Evolutionary conservation across 2,888 invertebrate species (phyloP), one percentile per base, ranked within the genome.

Genomic region (Diplazon laetatorius): DNA sequence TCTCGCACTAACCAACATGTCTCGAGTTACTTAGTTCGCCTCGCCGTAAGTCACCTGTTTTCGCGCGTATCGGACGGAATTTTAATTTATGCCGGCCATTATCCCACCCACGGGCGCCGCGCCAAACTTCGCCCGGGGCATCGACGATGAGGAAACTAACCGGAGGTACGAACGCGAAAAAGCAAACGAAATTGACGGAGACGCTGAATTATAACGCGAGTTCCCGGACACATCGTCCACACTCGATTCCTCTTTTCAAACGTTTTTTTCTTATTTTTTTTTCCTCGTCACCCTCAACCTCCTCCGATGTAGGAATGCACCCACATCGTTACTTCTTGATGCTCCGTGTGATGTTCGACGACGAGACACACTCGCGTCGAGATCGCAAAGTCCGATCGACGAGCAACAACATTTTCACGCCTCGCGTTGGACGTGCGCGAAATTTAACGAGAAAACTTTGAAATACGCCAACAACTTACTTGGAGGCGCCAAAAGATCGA

Each of bases 81-180:
- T 87, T 88, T 87, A 87, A 88, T 87, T 88, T 87, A 87, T 82
- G 82, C 83, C 82, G 76, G 55, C 85, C 87, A 88, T 88, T 88
- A 88, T 82, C 81, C 80, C 80, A 84, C 82, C 83, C 77, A 81
- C 79, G 72, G 66, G 46, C 59, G 52, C 59, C 65, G 44, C 16
- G 12, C 46, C 42, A 48, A 55, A 37, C 52, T 65, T 14, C 9
- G 22, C 25, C n/a, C 14, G 25, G 37, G 30, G 37, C 12, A 39
- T 46, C 35, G 25, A 5, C 8, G 39, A 50, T 12, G 65, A 52
- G 42, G 35, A 35, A 10, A 70, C 14, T 20, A 9, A 20, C 16
- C 20, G 9, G 30, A 63, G 25, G 12, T 12, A 3, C 25, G 1
- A 9, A 3, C 57, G 16, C 10, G 35, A 37, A 1, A 14, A 37